Conservation (phyloP, 2,113 vertebrate species). For the human (Homo sapiens) region DNA sequence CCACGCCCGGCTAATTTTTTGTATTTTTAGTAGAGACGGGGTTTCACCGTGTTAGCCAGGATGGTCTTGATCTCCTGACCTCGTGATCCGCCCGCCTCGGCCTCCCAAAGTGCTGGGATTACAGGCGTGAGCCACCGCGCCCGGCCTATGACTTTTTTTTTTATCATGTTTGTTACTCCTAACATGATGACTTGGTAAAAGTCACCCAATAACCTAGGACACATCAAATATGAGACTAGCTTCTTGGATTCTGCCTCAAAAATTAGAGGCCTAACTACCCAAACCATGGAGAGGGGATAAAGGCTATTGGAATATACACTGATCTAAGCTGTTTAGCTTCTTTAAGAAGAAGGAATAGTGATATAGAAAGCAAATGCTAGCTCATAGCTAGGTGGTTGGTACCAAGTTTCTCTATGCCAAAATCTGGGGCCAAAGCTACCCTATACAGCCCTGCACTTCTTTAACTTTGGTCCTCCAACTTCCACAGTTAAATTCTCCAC, state of each 20-base stretch:
- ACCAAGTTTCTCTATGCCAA: not conserved
- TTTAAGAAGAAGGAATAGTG: not conserved
- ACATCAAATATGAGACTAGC: not conserved
- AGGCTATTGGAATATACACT: not conserved
- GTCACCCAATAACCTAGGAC: not conserved
- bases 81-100: no score
- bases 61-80: no score
- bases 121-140: no score
- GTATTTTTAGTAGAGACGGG: no score
- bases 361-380: not conserved
- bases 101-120: no score
- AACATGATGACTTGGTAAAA: not conserved
- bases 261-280: not conserved
- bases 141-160: no score
- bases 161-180: not conserved
- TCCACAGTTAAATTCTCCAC: not conserved
- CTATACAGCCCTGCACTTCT: accelerated
- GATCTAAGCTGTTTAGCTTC: not conserved
- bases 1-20: no score
- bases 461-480: not conserved
- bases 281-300: not conserved
- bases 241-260: not conserved
- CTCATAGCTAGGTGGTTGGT: not conserved
- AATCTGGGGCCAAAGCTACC: no score
- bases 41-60: no score